These are phyloP conservation scores for Sweltsa coloradensis DNA, from an alignment of 1,140 invertebrate species.

Conservation along the genomic window DNA sequence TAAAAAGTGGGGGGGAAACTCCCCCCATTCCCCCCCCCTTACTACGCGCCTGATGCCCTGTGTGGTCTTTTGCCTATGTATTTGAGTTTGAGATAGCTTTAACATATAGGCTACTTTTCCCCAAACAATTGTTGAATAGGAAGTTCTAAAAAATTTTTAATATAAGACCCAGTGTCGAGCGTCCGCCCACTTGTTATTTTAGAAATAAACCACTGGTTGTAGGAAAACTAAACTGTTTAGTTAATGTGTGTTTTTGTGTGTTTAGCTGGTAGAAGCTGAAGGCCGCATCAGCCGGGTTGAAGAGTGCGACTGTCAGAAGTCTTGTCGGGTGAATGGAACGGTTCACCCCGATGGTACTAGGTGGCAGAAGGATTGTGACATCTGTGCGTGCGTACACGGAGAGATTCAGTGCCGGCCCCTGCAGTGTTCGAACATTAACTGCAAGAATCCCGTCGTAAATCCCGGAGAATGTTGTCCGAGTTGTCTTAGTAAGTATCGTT, in stretches of 20 bases:
- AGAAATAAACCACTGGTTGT: too few relatives aligned
- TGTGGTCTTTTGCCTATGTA: too few relatives aligned
- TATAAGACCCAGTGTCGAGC: too few relatives aligned
- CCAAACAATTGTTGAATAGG: too few relatives aligned
- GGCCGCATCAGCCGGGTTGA: slow-evolving; percentile 61
- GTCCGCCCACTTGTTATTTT: too few relatives aligned
- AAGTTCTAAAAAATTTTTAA: too few relatives aligned
- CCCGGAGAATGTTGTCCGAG: slow-evolving; percentile 72
- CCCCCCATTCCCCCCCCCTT: too few relatives aligned
- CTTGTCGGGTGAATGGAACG: slow-evolving; percentile 67
- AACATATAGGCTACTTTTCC: too few relatives aligned
- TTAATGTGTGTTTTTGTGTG: background rate
- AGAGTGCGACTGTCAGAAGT: slow-evolving; percentile 81
- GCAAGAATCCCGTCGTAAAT: slow-evolving; percentile 64
- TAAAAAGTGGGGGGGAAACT: too few relatives aligned
- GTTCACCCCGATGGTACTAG: slow-evolving; percentile 66
- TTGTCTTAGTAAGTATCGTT: slow-evolving; percentile 64
- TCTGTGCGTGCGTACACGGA: slow-evolving; percentile 72
- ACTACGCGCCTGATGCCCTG: too few relatives aligned
- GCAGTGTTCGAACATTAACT: slow-evolving; percentile 57
- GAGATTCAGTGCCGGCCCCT: slow-evolving; percentile 65
- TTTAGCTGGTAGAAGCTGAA: slow-evolving; percentile 64
- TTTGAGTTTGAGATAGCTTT: too few relatives aligned
- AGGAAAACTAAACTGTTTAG: too few relatives aligned
- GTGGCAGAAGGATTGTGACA: slow-evolving; percentile 68